Evolutionary conservation across 2,888 invertebrate genomes (phyloP), one percentile per base, ranked within the genome.

Genomic region (Reticulitermes lucifugus): DNA sequence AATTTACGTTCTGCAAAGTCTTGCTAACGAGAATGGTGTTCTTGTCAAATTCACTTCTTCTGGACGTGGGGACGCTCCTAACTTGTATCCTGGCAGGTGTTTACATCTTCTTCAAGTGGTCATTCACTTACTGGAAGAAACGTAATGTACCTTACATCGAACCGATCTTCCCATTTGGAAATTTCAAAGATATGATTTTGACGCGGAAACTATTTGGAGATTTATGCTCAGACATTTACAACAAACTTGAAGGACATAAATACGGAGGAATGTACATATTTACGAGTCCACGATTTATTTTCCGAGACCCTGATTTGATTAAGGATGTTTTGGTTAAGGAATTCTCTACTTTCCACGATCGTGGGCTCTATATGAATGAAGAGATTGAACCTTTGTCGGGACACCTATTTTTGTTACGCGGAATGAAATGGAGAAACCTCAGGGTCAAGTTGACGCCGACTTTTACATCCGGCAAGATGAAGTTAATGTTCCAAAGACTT

Each of bases 171-270:
- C 84, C 84, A 2, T 77, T 77, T 51, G 84, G 84, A 77, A 84
- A 77, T 55, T 59, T 79, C 25, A 60, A 10, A 7, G 46, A 77
- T 18, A 6, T 43, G 29, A 75, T 75, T n/a, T 75, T 59, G 22
- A 29, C 35, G 18, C 55, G 75, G 60, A 79, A 79, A 60, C 21
- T n/a, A 59, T 10, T 65, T 25, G 25, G 41, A 41, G 43, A 60
- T n/a, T 35, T 86, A 84, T 88, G 88, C n/a, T 0, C 9, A 86
- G 93, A 94, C 88, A 91, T 93, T 77, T 95, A 95, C 88, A 89
- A 91, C 43, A 89, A 90, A 89, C 90, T 90, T 84, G 87, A 88
- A 59, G 86, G 88, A 10, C 89, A 89, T 55, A 88, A 88, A 18
- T 90, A 88, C 83, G 90, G 90, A 51, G 91, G 91, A 0, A 89